These are phyloP conservation scores for Chloroceryle amazona DNA, from an alignment of 2,797 vertebrate genomes.

Conservation along the genomic window DNA sequence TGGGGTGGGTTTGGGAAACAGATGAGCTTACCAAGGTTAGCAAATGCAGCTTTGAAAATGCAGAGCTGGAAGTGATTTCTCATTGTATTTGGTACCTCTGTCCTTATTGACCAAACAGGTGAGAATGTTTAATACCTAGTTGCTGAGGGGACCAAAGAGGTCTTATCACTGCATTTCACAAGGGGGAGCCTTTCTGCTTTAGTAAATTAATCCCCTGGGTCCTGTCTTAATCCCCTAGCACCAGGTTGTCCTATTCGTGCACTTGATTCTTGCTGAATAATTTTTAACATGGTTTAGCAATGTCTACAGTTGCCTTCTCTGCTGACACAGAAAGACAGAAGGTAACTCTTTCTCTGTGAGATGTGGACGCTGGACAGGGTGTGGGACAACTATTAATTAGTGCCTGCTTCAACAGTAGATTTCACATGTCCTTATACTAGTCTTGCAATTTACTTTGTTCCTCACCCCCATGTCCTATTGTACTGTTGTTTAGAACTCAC, in stretches of 20 bases:
- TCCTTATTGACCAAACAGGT: neutral
- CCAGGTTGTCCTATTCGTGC: neutral
- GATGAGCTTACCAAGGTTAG: neutral
- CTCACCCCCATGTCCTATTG: neutral
- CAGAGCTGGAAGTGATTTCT: neutral
- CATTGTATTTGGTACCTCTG: neutral
- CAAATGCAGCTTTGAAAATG: neutral
- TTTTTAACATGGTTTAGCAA: neutral
- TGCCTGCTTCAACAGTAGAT: neutral
- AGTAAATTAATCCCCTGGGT: neutral
- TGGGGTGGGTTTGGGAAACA: neutral
- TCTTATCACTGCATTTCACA: constrained; percentile 15
- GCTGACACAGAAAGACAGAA: neutral
- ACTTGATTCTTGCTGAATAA: neutral
- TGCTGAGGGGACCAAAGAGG: neutral
- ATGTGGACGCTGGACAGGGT: rapidly evolving
- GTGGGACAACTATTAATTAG: neutral
- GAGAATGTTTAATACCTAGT: neutral
- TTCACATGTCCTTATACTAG: neutral
- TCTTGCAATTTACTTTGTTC: neutral
- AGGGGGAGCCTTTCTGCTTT: constrained; percentile 50
- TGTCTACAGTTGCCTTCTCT: neutral
- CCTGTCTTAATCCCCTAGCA: neutral
- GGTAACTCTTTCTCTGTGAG: neutral
- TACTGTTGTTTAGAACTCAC: neutral